phyloP scores from a whole-genome alignment of 2,113 vertebrate genomes.

The Clarias magur region DNA sequence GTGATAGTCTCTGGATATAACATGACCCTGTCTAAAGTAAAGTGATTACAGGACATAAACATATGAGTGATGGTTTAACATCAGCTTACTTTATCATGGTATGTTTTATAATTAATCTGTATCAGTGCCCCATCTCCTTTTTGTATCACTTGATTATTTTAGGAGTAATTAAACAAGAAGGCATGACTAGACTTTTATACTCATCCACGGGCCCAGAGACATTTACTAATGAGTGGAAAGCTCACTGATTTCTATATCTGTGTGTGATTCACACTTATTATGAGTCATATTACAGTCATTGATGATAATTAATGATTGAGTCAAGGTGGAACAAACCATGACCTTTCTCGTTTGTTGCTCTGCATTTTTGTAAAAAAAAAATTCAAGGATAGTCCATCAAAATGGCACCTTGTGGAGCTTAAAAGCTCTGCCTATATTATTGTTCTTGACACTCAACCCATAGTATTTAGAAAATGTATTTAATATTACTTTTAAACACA shows the following conservation, averaged over 20 bases:
- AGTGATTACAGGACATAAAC: background rate
- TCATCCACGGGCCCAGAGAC: background rate
- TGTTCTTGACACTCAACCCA: background rate
- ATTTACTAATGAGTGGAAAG: background rate
- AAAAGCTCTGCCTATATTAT: background rate
- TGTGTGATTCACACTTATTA: slow-evolving; percentile 3
- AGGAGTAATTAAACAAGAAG: background rate
- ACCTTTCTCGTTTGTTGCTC: background rate
- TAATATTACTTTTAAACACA: background rate
- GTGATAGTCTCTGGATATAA: background rate
- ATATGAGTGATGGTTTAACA: background rate
- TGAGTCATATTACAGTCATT: slow-evolving; percentile 14
- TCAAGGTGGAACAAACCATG: background rate
- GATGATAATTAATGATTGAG: slow-evolving; percentile 16
- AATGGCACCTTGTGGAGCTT: background rate
- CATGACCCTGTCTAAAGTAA: background rate
- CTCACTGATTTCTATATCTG: slow-evolving; percentile 2
- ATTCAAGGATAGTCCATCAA: slow-evolving; percentile 3
- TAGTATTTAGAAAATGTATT: background rate
- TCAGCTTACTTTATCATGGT: background rate
- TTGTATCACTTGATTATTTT: too few species aligned
- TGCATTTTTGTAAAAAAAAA: background rate
- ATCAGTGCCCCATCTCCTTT: background rate
- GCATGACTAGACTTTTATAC: background rate
- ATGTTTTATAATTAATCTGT: background rate